These are phyloP conservation scores for Vipera ursinii DNA, from an alignment of 2,797 vertebrate species.

Conservation along the genomic window DNA sequence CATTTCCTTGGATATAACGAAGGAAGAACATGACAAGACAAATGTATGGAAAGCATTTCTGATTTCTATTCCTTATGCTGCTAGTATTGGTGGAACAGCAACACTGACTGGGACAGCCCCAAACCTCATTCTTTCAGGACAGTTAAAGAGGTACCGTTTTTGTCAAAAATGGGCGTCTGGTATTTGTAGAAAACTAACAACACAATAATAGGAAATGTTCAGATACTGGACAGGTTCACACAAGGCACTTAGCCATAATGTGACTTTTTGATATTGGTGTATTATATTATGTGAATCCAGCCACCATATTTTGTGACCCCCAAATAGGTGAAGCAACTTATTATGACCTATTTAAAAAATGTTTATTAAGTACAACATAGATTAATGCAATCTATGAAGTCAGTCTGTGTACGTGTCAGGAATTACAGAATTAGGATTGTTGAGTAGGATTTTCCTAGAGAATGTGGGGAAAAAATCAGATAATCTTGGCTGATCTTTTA, in stretches of 20 bases:
- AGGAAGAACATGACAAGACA: slow-evolving; percentile 81
- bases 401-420: not conserved
- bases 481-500: not conserved
- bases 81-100: slow-evolving; percentile 94
- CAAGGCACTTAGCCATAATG: not conserved
- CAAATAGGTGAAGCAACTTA: not conserved
- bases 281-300: not conserved
- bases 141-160: slow-evolving; percentile 85
- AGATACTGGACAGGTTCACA: not conserved
- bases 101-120: slow-evolving; percentile 93
- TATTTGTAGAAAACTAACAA: not conserved
- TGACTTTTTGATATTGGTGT: not conserved
- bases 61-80: slow-evolving; percentile 93
- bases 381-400: not conserved
- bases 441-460: not conserved
- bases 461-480: not conserved
- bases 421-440: not conserved
- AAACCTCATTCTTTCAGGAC: slow-evolving; percentile 94
- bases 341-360: not conserved
- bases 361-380: not conserved
- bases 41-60: slow-evolving; percentile 97
- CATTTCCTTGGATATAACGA: slow-evolving; percentile 70
- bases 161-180: not conserved
- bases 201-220: not conserved
- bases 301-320: not conserved